phyloP scores from a whole-genome alignment of 2,797 vertebrate genomes.

The Emys orbicularis region DNA sequence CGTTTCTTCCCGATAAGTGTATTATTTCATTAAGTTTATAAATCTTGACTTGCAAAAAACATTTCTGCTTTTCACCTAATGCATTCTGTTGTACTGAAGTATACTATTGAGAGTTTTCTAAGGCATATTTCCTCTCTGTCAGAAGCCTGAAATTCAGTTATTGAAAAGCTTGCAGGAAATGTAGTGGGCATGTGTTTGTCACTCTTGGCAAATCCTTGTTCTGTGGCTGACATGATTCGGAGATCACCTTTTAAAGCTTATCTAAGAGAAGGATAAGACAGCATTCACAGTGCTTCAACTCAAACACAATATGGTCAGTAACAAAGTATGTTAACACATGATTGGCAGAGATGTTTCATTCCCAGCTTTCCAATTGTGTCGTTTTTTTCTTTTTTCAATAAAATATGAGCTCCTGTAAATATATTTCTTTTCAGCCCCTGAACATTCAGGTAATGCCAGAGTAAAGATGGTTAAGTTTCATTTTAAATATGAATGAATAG shows the following conservation, averaged over 20 bases:
- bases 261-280: conserved; percentile 71
- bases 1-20: not conserved
- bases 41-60: conserved; percentile 61
- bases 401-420: not conserved
- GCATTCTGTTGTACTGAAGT: conserved; percentile 26
- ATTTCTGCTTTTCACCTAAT: conserved; percentile 33
- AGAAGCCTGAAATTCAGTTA: conserved; percentile 31
- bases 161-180: conserved; percentile 60
- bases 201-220: conserved; percentile 70
- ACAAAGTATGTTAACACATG: conserved; percentile 54
- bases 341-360: conserved; percentile 55
- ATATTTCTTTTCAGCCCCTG: conserved; percentile 19
- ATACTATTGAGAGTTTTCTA: conserved; percentile 29
- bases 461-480: not conserved
- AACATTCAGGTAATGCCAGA: not conserved
- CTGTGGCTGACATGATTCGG: conserved; percentile 69
- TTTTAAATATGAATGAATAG: conserved; percentile 2
- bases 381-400: not conserved
- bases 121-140: conserved; percentile 24
- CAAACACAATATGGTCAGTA: conserved; percentile 48
- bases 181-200: conserved; percentile 63
- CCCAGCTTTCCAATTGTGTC: not conserved
- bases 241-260: conserved; percentile 78
- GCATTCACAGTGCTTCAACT: conserved; percentile 64
- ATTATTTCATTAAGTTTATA: conserved; percentile 71